A percentile compares a stretch with the other conserved stretches of the same genome.
Evolutionary conservation across 2,888 invertebrate genomes (phyloP).

Genomic region (Lasioglossum calceatum): DNA sequence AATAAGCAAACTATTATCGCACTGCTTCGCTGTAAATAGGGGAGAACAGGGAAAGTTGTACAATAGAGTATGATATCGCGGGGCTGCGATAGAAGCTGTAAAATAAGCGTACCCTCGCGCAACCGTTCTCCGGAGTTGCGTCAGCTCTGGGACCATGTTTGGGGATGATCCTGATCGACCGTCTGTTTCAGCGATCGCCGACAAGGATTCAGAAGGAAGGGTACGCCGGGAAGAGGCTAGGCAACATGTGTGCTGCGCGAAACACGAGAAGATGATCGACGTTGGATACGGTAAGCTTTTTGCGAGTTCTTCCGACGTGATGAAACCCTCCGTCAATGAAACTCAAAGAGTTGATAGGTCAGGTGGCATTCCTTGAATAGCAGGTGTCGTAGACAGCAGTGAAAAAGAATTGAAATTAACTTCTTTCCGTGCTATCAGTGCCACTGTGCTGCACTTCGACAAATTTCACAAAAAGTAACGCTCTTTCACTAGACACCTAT

Average conservation of each 20-base stretch:
- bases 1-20: not conserved
- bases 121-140: not conserved
- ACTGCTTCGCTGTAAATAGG: not conserved
- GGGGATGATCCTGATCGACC: not conserved
- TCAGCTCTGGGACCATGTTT: not conserved
- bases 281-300: slow-evolving; percentile 80
- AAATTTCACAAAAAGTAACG: not conserved
- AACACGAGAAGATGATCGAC: slow-evolving; percentile 79
- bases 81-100: not conserved
- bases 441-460: too few relatives aligned
- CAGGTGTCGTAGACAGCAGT: not conserved
- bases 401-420: not conserved
- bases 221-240: slow-evolving; percentile 57
- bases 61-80: not conserved
- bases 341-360: not conserved
- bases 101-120: not conserved
- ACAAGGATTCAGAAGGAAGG: slow-evolving; percentile 55
- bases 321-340: not conserved
- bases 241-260: slow-evolving; percentile 78
- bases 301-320: not conserved
- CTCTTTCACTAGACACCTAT: too few relatives aligned
- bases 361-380: not conserved
- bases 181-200: slow-evolving; percentile 62
- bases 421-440: too few relatives aligned
- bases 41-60: not conserved